Conservation (phyloP, 2,888 invertebrate genomes). For the Trimorus sp. region DNA sequence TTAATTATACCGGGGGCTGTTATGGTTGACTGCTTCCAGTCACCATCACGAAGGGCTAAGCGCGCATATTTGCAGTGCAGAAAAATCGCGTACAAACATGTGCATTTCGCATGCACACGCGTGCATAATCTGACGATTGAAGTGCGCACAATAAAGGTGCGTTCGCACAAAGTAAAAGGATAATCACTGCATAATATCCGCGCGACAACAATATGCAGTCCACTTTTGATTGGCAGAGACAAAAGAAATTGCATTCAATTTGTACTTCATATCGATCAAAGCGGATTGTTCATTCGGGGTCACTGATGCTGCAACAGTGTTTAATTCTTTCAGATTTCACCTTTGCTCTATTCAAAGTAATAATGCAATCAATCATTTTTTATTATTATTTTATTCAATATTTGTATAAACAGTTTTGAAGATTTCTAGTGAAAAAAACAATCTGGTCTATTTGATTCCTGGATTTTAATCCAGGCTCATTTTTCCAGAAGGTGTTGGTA, state of each 20-base stretch:
- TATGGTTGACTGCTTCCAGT: conserved; percentile 67
- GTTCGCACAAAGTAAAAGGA: conserved; percentile 54
- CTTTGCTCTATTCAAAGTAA: too few relatives aligned
- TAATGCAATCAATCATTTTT: too few relatives aligned
- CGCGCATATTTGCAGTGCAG: conserved; percentile 59
- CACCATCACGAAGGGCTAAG: conserved; percentile 51
- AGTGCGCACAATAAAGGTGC: conserved; percentile 56
- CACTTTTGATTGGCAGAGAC: conserved; percentile 30
- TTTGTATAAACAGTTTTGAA: too few relatives aligned
- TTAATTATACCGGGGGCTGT: conserved; percentile 80
- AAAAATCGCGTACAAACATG: conserved; percentile 58
- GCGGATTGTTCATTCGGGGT: neutral
- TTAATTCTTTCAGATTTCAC: neutral
- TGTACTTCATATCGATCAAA: conserved; percentile 19
- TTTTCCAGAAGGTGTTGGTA: too few relatives aligned
- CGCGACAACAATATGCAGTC: conserved; percentile 33
- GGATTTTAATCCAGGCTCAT: too few relatives aligned
- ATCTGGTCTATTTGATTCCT: too few relatives aligned
- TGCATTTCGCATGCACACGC: conserved; percentile 49
- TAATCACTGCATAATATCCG: conserved; percentile 44
- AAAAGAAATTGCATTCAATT: conserved; percentile 38
- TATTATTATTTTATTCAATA: too few relatives aligned
- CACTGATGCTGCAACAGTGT: neutral
- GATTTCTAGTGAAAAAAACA: too few relatives aligned
- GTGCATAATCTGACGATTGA: conserved; percentile 51